Evolutionary conservation across 2,113 vertebrate species (phyloP).

Genomic region (Pituophis catenifer): DNA sequence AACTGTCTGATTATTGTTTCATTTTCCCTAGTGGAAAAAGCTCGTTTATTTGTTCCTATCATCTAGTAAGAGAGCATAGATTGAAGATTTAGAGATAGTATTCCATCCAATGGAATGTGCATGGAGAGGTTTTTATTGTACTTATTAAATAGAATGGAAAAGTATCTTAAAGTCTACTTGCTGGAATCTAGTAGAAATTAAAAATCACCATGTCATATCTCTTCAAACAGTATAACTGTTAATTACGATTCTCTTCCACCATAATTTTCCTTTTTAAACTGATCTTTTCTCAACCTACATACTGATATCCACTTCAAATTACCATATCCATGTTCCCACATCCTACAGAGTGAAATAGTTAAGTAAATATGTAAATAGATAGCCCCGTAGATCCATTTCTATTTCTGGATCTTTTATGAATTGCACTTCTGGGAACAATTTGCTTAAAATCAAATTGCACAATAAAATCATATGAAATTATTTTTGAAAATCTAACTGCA

Average conservation of each 20-base stretch:
- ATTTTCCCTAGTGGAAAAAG: not conserved
- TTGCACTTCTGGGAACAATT: not conserved
- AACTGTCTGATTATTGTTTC: not conserved
- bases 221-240: not conserved
- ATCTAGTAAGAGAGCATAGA: not conserved
- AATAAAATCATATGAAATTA: not conserved
- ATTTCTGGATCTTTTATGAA: not conserved
- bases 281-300: not conserved
- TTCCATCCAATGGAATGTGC: not conserved
- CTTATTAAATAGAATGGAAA: not conserved
- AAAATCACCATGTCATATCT: not conserved
- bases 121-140: not conserved
- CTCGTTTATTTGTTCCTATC: not conserved
- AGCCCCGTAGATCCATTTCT: not conserved
- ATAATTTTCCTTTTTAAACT: not conserved
- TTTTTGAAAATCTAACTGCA: not conserved
- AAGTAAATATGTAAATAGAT: not conserved
- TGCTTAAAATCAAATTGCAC: not conserved
- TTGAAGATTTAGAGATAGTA: not conserved
- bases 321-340: not conserved
- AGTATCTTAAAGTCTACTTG: not conserved
- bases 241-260: not conserved
- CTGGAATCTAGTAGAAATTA: not conserved
- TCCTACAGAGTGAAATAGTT: not conserved
- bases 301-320: not conserved